Conservation (phyloP, 64 coral and sea anemone genomes). For the Pocillopora verrucosa region DNA sequence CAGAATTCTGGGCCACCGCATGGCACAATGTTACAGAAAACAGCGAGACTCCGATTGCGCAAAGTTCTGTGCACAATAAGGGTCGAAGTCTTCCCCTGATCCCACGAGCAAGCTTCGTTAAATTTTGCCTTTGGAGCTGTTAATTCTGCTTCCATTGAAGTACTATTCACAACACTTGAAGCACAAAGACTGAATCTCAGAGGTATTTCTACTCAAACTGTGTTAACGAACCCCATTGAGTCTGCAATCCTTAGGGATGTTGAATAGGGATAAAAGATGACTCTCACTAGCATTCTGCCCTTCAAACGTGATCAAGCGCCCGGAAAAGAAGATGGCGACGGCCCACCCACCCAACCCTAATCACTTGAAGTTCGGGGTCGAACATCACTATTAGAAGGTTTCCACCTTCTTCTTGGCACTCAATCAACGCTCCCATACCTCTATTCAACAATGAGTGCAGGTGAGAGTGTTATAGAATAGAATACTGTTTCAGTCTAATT, state of each 20-base stretch:
- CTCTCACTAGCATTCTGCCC: conserved; percentile 4
- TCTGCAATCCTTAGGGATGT: background rate
- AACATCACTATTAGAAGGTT: background rate
- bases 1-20: too few species aligned
- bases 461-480: conserved; percentile 1
- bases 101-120: too few species aligned
- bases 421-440: conserved; percentile 24
- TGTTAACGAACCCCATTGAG: background rate
- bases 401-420: conserved; percentile 9
- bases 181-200: background rate
- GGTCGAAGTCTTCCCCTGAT: too few species aligned
- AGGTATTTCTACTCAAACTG: conserved; percentile 9
- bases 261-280: conserved; percentile 11
- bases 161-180: conserved; percentile 3
- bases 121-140: too few species aligned
- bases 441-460: conserved; percentile 12
- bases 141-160: too few species aligned
- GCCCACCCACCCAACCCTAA: conserved; percentile 13
- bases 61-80: too few species aligned
- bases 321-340: conserved; percentile 11
- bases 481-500: too few species aligned
- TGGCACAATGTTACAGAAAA: too few species aligned
- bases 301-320: background rate
- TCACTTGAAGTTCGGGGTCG: background rate
- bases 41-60: too few species aligned